These are phyloP conservation scores for Bradypus variegatus DNA, from an alignment of 2,797 vertebrate species.

Conservation along the genomic window DNA sequence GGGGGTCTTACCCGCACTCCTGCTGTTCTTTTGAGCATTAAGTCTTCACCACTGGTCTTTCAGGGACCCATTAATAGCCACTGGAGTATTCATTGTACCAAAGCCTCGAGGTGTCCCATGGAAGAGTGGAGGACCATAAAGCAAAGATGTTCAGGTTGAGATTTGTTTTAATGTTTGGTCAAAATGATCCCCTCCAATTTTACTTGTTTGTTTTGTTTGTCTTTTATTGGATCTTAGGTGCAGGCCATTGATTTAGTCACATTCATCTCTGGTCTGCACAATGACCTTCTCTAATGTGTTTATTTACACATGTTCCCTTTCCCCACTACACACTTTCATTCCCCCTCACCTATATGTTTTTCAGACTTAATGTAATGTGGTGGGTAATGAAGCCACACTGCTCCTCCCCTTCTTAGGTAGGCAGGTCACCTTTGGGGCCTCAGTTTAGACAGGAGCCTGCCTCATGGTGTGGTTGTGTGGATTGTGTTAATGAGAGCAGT, in stretches of 20 bases:
- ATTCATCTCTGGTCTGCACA: not conserved
- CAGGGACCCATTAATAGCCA: not conserved
- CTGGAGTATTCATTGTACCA: not conserved
- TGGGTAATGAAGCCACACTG: not conserved
- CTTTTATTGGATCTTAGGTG: not conserved
- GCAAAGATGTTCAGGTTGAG: not conserved
- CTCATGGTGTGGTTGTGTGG: not conserved
- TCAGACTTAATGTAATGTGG: not conserved
- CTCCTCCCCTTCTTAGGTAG: not conserved
- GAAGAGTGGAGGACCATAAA: not conserved
- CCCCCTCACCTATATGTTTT: not conserved
- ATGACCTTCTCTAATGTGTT: not conserved
- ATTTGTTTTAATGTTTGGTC: not conserved
- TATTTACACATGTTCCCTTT: not conserved
- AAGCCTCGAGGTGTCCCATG: not conserved
- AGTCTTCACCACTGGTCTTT: not conserved
- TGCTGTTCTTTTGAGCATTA: not conserved
- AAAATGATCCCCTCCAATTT: not conserved
- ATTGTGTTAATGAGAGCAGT: no score
- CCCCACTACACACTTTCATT: not conserved
- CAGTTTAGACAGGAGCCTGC: not conserved
- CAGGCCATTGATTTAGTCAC: not conserved
- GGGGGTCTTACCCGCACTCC: not conserved
- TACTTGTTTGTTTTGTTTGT: not conserved
- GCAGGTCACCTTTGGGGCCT: not conserved